Conservation (phyloP, 2,797 vertebrate genomes). For the Paratrypauchen microcephalus region DNA sequence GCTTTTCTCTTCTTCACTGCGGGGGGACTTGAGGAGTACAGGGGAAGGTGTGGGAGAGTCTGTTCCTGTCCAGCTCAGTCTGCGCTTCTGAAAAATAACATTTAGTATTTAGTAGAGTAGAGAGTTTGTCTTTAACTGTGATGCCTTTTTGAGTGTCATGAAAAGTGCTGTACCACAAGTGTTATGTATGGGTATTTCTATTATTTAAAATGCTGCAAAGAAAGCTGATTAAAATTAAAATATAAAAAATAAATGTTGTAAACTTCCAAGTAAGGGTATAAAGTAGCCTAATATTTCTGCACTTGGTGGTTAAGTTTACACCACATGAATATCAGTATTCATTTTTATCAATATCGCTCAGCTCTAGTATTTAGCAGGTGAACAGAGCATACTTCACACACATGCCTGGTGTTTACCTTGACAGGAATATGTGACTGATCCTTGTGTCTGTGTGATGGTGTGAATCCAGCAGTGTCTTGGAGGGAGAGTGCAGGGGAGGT, state of each 20-base stretch:
- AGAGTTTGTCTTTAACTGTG: too few species aligned
- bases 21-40: slow-evolving; percentile 54
- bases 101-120: slow-evolving; percentile 5
- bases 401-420: slow-evolving; percentile 48
- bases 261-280: too few species aligned
- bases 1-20: slow-evolving; percentile 42
- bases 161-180: too few species aligned
- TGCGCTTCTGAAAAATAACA: slow-evolving; percentile 71
- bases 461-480: slow-evolving; percentile 45
- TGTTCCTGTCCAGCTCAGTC: slow-evolving; percentile 76
- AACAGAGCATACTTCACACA: background rate
- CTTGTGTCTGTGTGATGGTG: slow-evolving; percentile 68
- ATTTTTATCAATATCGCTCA: too few species aligned
- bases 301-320: too few species aligned
- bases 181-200: too few species aligned
- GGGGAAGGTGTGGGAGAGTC: slow-evolving; percentile 66
- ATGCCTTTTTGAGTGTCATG: too few species aligned
- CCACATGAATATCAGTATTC: too few species aligned
- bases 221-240: too few species aligned
- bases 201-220: too few species aligned
- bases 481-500: slow-evolving; percentile 42
- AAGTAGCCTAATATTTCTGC: too few species aligned
- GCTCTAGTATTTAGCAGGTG: slow-evolving; percentile 9
- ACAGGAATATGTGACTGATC: slow-evolving; percentile 73
- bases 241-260: too few species aligned